Percentiles rank a stretch among this genome's conserved stretches.
Conservation (phyloP, 2,113 vertebrate genomes). For the Cebidichthys violaceus region DNA sequence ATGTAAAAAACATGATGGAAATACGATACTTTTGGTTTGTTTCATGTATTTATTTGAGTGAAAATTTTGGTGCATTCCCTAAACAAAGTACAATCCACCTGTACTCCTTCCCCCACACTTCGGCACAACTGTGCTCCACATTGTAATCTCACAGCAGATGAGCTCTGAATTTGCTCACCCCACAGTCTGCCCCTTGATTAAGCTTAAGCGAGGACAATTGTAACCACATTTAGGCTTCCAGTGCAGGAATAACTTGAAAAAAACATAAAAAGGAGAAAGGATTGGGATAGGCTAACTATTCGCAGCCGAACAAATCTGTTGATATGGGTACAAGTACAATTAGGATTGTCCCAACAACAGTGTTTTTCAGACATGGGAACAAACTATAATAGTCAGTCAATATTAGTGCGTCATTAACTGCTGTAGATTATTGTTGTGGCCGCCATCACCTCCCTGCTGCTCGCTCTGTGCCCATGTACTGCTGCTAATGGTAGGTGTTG, state of each 20-base stretch:
- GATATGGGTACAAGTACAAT: not conserved
- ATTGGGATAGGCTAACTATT: not conserved
- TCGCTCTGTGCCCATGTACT: not conserved
- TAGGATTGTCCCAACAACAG: not conserved
- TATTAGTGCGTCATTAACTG: slow-evolving; percentile 12
- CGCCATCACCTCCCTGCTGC: not conserved
- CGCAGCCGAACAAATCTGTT: not conserved
- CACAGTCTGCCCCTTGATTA: not conserved
- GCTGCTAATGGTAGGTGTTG: slow-evolving; percentile 12
- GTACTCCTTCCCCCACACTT: not conserved
- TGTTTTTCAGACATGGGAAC: slow-evolving; percentile 17
- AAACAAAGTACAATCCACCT: not conserved
- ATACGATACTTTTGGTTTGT: not conserved
- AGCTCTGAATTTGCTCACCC: slow-evolving; percentile 41
- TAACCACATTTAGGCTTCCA: slow-evolving; percentile 9
- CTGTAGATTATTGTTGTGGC: slow-evolving; percentile 20
- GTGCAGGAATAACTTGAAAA: not conserved
- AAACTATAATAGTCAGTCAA: slow-evolving; percentile 10
- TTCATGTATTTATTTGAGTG: not conserved
- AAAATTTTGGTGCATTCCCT: not conserved
- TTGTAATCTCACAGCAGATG: slow-evolving; percentile 43
- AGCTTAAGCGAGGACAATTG: not conserved
- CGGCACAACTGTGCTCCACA: slow-evolving; percentile 4
- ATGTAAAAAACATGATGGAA: not conserved
- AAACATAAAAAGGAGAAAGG: not conserved